Conservation (phyloP, 2,797 vertebrate species). For the Synaphobranchus kaupii region DNA sequence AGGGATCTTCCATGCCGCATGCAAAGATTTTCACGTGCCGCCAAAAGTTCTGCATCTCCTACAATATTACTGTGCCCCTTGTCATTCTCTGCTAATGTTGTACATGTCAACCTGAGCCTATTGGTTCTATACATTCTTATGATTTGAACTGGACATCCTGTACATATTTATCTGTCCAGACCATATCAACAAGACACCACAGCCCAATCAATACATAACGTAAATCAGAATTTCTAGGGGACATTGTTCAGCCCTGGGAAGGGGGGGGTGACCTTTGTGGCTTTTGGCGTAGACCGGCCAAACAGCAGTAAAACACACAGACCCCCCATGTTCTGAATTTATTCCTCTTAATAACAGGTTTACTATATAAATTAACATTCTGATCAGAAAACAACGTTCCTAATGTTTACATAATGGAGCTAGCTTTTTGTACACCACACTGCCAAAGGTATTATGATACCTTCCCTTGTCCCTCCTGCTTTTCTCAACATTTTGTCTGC, state of each 20-base stretch:
- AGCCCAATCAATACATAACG: neutral
- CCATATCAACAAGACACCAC: neutral
- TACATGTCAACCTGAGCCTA: neutral
- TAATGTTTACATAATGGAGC: neutral
- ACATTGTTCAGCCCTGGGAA: too few species aligned
- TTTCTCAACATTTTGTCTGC: neutral
- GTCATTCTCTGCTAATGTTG: neutral
- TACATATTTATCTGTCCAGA: neutral
- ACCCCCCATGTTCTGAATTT: too few species aligned
- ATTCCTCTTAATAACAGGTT: too few species aligned
- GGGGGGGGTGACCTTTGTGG: too few species aligned
- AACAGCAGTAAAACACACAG: too few species aligned
- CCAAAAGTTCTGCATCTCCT: neutral
- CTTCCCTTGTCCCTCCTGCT: neutral
- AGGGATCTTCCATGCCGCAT: neutral
- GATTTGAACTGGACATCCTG: neutral
- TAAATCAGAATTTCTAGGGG: too few species aligned
- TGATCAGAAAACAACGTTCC: neutral
- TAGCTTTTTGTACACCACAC: neutral
- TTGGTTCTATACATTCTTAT: neutral
- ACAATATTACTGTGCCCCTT: neutral
- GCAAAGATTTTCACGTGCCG: neutral
- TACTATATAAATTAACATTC: too few species aligned
- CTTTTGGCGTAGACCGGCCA: too few species aligned
- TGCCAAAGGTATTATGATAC: neutral